Evolutionary conservation across 2,113 vertebrate species (phyloP).

Genomic region (Sylvicapra grimmia): DNA sequence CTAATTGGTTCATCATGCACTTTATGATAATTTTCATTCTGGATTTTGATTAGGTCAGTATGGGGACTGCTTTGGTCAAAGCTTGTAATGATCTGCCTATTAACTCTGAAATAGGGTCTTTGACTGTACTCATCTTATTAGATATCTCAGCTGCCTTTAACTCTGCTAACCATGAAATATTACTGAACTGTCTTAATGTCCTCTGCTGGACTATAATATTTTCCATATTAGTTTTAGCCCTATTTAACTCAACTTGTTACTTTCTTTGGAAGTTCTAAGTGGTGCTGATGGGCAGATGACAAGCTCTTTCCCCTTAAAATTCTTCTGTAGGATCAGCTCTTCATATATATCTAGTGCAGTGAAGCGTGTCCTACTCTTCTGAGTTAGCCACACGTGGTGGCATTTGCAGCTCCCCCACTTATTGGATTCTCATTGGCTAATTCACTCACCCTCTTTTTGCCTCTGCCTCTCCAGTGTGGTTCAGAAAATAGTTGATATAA

Average conservation of each 20-base stretch:
- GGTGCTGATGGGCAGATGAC: neutral
- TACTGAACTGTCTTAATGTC: slow-evolving; percentile 72
- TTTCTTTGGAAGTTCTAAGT: neutral
- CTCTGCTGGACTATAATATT: slow-evolving; percentile 53
- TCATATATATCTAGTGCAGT: neutral
- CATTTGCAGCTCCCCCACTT: neutral
- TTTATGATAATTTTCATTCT: slow-evolving; percentile 79
- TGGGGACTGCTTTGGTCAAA: slow-evolving; percentile 81
- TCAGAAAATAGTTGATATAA: neutral
- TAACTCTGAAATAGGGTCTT: slow-evolving; percentile 80
- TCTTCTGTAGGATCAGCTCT: neutral
- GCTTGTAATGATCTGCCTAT: slow-evolving; percentile 83
- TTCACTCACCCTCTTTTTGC: neutral
- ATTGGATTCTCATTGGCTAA: neutral
- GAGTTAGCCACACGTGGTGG: neutral
- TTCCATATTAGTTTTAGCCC: slow-evolving; percentile 58
- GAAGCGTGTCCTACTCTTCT: neutral
- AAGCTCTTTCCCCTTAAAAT: neutral
- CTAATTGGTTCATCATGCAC: slow-evolving; percentile 82
- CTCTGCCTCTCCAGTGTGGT: neutral
- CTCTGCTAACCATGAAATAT: slow-evolving; percentile 74
- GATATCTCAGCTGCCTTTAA: slow-evolving; percentile 76
- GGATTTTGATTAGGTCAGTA: slow-evolving; percentile 83
- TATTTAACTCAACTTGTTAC: slow-evolving; percentile 59
- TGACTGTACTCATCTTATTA: slow-evolving; percentile 79